Evolutionary conservation across 2,888 invertebrate species (phyloP).

Genomic region (Sympetrum striolatum): DNA sequence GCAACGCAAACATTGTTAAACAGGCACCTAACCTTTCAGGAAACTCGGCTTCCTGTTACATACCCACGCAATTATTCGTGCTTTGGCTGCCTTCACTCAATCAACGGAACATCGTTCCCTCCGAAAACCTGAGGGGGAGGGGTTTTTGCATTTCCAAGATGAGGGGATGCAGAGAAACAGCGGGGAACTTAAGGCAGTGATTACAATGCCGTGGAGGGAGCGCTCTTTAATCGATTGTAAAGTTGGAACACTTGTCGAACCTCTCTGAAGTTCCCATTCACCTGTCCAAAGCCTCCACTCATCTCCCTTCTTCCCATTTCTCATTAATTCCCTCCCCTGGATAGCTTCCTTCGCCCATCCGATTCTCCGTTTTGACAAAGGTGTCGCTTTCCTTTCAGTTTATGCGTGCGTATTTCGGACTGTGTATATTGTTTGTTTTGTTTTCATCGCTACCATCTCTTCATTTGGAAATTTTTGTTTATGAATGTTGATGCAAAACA

Average conservation of each 20-base stretch:
- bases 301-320: not conserved
- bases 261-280: constrained; percentile 8
- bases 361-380: not conserved
- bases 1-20: not conserved
- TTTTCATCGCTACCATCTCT: too few relatives aligned
- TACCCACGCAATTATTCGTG: constrained; percentile 5
- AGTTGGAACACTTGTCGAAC: constrained; percentile 37
- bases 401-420: too few relatives aligned
- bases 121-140: too few relatives aligned
- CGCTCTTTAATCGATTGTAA: constrained; percentile 35
- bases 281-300: constrained; percentile 13
- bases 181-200: not conserved
- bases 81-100: not conserved
- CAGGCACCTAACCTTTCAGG: not conserved
- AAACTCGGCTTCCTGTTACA: not conserved
- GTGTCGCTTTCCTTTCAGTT: not conserved
- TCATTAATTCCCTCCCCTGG: not conserved
- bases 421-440: too few relatives aligned
- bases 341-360: not conserved
- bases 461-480: too few relatives aligned
- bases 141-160: constrained; percentile 12
- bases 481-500: too few relatives aligned
- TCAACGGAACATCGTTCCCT: not conserved
- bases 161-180: not conserved
- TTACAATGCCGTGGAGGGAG: not conserved